Evolutionary conservation across 2,888 invertebrate genomes (phyloP).

Genomic region (Creontiades dilutus): DNA sequence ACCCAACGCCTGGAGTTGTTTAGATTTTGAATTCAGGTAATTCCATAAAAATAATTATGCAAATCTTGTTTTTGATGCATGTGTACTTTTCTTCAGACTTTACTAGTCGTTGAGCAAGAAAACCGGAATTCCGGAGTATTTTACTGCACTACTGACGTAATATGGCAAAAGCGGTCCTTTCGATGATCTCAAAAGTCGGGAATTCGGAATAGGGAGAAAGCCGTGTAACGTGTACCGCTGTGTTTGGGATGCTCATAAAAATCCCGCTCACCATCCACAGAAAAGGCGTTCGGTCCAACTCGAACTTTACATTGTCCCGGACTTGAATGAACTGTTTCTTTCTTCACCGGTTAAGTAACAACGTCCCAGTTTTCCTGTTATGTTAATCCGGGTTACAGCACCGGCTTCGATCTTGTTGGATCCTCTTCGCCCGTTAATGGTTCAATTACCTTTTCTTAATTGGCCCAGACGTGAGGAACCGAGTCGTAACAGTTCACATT

Average conservation of each 20-base stretch:
- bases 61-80: too few species aligned
- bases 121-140: too few species aligned
- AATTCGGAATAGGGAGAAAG: constrained; percentile 31
- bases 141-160: too few species aligned
- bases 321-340: background rate
- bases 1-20: too few species aligned
- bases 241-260: background rate
- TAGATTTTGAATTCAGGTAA: too few species aligned
- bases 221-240: constrained; percentile 80
- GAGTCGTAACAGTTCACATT: too few species aligned
- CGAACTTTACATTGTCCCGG: constrained; percentile 18
- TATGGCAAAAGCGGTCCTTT: background rate
- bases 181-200: background rate
- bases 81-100: too few species aligned
- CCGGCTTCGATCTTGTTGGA: background rate
- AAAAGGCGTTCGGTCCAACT: background rate
- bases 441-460: too few species aligned
- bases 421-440: background rate
- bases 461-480: too few species aligned
- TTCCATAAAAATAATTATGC: too few species aligned
- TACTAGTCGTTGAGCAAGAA: too few species aligned
- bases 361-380: background rate
- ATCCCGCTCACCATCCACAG: background rate
- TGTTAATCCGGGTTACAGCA: background rate
- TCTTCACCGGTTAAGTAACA: background rate